These are phyloP conservation scores for Drosophila rhopaloa DNA, from an alignment of 1,140 invertebrate species.

Conservation along the genomic window DNA sequence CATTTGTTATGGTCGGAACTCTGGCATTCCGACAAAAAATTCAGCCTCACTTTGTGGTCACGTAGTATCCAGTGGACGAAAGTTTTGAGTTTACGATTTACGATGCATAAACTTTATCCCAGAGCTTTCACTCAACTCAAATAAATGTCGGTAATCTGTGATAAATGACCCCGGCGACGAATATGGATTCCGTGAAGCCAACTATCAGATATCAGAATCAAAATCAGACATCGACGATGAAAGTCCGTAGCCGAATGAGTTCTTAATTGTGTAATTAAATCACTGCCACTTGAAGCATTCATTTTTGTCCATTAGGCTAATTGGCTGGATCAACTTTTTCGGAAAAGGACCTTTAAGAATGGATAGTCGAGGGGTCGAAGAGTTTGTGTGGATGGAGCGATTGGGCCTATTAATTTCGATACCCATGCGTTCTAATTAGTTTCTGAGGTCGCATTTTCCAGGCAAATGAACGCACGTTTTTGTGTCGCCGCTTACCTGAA, in stretches of 20 bases:
- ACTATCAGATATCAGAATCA: constrained; percentile 17
- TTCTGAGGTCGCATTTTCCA: constrained; percentile 50
- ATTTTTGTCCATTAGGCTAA: constrained; percentile 69
- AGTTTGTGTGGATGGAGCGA: constrained; percentile 5
- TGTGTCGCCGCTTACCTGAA: constrained; percentile 67
- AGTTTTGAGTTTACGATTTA: constrained; percentile 61
- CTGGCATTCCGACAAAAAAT: constrained; percentile 16
- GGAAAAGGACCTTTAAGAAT: constrained; percentile 7
- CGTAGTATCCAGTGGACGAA: constrained; percentile 37
- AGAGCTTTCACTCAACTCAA: constrained; percentile 29
- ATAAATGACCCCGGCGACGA: constrained; percentile 42
- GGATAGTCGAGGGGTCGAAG: constrained; percentile 2
- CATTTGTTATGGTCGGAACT: constrained; percentile 45
- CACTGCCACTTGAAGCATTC: constrained; percentile 55
- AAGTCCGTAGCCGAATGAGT: constrained; percentile 22
- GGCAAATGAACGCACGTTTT: constrained; percentile 68
- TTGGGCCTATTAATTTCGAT: constrained; percentile 59
- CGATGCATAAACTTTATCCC: constrained; percentile 51
- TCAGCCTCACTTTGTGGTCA: constrained; percentile 31
- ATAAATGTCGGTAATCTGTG: constrained; percentile 29
- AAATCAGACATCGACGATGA: constrained; percentile 8
- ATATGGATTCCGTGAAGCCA: constrained; percentile 17
- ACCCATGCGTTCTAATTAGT: constrained; percentile 69
- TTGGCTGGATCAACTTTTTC: constrained; percentile 62
- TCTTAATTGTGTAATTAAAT: constrained; percentile 72